Evolutionary conservation across 2,888 invertebrate genomes (phyloP).

Genomic region (Clitarchus hookeri): DNA sequence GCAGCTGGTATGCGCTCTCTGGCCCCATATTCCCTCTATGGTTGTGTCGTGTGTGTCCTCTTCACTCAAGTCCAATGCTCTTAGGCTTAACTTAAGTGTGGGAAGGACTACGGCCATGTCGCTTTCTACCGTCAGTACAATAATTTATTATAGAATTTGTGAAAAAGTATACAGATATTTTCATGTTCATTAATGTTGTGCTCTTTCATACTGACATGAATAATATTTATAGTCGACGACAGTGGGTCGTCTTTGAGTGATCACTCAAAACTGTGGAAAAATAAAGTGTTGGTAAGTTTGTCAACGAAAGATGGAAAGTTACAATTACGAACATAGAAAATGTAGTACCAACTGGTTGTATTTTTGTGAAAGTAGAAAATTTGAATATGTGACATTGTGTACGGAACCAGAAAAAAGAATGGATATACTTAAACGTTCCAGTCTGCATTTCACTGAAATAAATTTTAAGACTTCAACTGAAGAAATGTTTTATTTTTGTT

Average conservation of each 20-base stretch:
- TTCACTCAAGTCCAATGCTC: too few species aligned
- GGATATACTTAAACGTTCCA: neutral
- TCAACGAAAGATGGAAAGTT: neutral
- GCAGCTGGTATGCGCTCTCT: too few species aligned
- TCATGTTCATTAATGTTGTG: too few species aligned
- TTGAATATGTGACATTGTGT: slow-evolving; percentile 5
- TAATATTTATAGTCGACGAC: too few species aligned
- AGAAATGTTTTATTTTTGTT: neutral
- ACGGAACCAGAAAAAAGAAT: neutral
- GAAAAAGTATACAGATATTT: neutral
- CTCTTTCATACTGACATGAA: too few species aligned
- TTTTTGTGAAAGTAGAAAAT: neutral
- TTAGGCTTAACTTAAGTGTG: too few species aligned
- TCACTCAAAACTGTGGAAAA: neutral
- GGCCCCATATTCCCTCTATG: too few species aligned
- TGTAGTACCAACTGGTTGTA: neutral
- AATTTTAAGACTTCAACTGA: neutral
- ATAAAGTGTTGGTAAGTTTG: neutral
- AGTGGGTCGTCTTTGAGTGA: neutral
- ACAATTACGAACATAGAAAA: neutral
- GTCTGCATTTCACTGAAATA: slow-evolving; percentile 1
- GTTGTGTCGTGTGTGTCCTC: too few species aligned
- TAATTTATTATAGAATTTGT: neutral
- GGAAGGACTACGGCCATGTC: too few species aligned
- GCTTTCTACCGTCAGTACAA: neutral